Conservation (phyloP, 1,140 invertebrate genomes). For the Zaprionus ghesquierei region DNA sequence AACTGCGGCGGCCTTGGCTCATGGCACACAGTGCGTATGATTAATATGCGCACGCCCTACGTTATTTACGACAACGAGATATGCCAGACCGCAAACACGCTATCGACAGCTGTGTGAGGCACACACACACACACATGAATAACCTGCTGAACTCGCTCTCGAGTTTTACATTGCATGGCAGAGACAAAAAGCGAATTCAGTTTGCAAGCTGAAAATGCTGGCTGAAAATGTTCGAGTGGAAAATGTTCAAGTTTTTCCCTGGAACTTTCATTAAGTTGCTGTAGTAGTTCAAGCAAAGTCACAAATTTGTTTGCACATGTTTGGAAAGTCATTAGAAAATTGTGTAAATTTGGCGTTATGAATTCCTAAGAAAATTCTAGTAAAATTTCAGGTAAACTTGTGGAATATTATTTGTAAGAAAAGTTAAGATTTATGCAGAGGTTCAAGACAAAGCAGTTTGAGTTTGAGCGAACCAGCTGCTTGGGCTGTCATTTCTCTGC, state of each 20-base stretch:
- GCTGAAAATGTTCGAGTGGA: background rate
- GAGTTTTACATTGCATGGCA: background rate
- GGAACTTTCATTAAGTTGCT: background rate
- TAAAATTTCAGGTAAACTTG: background rate
- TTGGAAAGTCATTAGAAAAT: background rate
- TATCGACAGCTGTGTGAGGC: background rate
- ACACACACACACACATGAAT: background rate
- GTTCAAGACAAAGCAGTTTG: too few species aligned
- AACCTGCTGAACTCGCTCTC: background rate
- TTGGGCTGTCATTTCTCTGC: too few species aligned
- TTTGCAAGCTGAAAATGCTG: background rate
- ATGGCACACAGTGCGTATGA: slow-evolving; percentile 60
- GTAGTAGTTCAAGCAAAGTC: background rate
- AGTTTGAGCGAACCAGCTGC: too few species aligned
- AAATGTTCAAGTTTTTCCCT: background rate
- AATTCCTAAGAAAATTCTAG: background rate
- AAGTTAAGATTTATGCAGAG: too few species aligned
- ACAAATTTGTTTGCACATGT: background rate
- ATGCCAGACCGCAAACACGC: background rate
- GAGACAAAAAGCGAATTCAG: background rate
- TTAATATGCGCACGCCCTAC: slow-evolving; percentile 43
- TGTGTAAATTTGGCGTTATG: background rate
- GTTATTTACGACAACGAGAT: slow-evolving; percentile 47
- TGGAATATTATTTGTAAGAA: too few species aligned
- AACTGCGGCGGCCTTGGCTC: slow-evolving; percentile 18